phyloP scores from a whole-genome alignment of 2,113 vertebrate species.

The Hylia prasina region DNA sequence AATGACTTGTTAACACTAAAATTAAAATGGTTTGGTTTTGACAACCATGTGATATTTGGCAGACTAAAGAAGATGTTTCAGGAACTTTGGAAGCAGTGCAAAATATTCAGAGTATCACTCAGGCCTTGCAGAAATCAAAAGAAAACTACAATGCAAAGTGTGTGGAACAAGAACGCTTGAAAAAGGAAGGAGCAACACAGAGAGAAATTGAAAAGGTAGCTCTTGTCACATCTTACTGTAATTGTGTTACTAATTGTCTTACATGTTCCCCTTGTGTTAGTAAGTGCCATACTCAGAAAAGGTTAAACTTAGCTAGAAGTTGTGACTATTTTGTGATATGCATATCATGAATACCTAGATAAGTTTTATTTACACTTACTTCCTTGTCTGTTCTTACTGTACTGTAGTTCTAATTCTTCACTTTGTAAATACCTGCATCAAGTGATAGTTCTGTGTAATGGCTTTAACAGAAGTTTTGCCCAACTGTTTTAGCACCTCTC shows the following conservation, averaged over 20 bases:
- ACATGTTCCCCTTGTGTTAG: neutral
- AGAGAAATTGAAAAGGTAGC: constrained; percentile 95
- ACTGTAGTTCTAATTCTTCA: neutral
- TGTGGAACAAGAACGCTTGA: constrained; percentile 91
- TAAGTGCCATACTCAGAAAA: neutral
- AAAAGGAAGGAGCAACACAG: constrained; percentile 94
- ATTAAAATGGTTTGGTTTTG: constrained; percentile 5
- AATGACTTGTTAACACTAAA: neutral
- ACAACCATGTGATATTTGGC: constrained; percentile 50
- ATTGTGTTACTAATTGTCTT: neutral
- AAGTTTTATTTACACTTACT: neutral
- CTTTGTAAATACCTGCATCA: neutral
- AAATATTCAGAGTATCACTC: constrained; percentile 91
- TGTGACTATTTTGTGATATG: neutral
- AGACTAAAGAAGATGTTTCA: constrained; percentile 98
- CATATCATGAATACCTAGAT: neutral
- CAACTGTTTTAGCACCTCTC: neutral
- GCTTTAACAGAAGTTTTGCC: neutral
- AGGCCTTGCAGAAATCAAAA: constrained; percentile 93
- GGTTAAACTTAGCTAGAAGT: neutral
- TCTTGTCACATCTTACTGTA: neutral
- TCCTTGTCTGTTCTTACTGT: neutral
- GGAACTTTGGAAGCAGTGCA: constrained; percentile 95
- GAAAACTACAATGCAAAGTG: constrained; percentile 92
- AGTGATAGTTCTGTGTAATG: neutral